These are phyloP conservation scores for Eclectus roratus DNA, from an alignment of 2,113 vertebrate genomes.

Conservation along the genomic window DNA sequence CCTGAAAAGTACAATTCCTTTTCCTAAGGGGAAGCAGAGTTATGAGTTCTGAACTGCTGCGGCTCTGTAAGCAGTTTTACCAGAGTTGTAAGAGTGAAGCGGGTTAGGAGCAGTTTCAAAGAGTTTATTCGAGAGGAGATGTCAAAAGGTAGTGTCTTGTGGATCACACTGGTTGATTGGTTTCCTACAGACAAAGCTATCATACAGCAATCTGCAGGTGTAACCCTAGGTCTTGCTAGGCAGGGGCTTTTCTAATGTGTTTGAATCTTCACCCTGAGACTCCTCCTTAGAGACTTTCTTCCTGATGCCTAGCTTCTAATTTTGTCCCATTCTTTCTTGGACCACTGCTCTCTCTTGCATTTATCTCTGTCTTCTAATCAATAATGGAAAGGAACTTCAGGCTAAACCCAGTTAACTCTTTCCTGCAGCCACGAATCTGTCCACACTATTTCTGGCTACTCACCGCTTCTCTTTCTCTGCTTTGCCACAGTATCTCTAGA, in stretches of 20 bases:
- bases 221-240: not conserved
- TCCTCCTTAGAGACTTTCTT: not conserved
- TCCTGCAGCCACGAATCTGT: not conserved
- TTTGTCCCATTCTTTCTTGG: not conserved
- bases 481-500: not conserved
- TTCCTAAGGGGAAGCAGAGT: not conserved
- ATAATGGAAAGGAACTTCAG: not conserved
- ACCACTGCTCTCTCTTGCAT: not conserved
- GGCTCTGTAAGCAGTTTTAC: not conserved
- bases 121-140: not conserved
- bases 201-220: not conserved
- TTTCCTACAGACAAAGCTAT: not conserved
- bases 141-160: not conserved
- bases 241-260: not conserved
- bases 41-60: not conserved
- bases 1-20: not conserved
- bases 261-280: not conserved
- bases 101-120: not conserved
- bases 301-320: not conserved
- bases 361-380: not conserved
- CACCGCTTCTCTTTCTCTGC: not conserved
- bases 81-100: not conserved
- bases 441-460: not conserved
- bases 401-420: not conserved
- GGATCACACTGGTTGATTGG: not conserved